Conservation (phyloP, 2,888 invertebrate genomes). For the Pemphredon lugubris region DNA sequence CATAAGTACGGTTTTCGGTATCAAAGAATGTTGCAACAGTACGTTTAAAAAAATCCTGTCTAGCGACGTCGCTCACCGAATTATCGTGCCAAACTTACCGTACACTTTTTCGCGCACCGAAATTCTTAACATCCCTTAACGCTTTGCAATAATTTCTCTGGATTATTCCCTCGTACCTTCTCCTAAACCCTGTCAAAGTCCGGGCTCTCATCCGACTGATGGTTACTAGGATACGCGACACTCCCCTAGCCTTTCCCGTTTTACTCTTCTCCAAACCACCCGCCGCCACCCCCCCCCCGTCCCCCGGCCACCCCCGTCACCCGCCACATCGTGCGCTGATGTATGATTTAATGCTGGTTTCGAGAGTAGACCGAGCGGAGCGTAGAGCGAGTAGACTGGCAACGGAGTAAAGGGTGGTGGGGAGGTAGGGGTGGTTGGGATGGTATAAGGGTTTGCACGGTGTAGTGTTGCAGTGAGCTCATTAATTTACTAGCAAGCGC, state of each 20-base stretch:
- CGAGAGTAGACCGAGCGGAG: conserved; percentile 72
- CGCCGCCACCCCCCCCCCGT: conserved; percentile 20
- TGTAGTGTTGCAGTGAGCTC: conserved; percentile 79
- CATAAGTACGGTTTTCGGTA: too few relatives aligned
- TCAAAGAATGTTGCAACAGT: too few relatives aligned
- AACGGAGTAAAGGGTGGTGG: conserved; percentile 43
- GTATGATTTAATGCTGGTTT: conserved; percentile 79
- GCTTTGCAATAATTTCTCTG: conserved; percentile 35
- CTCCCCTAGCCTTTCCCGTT: conserved; percentile 59
- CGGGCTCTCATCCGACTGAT: conserved; percentile 56
- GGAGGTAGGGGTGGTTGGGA: conserved; percentile 50
- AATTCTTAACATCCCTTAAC: conserved; percentile 3
- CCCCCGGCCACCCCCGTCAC: conserved; percentile 36
- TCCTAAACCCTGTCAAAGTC: conserved; percentile 61
- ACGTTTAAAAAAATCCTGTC: too few relatives aligned
- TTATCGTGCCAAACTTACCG: too few relatives aligned
- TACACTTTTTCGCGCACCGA: neutral
- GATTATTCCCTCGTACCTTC: conserved; percentile 25
- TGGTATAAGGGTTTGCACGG: conserved; percentile 75
- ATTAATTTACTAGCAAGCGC: conserved; percentile 78
- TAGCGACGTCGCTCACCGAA: too few relatives aligned
- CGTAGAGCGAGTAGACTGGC: conserved; percentile 57
- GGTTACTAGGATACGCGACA: conserved; percentile 74
- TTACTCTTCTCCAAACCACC: conserved; percentile 55
- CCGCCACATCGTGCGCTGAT: conserved; percentile 72